Base-by-base conservation (phyloP, 2,113 vertebrate genomes). In the Poecile atricapillus region DNA sequence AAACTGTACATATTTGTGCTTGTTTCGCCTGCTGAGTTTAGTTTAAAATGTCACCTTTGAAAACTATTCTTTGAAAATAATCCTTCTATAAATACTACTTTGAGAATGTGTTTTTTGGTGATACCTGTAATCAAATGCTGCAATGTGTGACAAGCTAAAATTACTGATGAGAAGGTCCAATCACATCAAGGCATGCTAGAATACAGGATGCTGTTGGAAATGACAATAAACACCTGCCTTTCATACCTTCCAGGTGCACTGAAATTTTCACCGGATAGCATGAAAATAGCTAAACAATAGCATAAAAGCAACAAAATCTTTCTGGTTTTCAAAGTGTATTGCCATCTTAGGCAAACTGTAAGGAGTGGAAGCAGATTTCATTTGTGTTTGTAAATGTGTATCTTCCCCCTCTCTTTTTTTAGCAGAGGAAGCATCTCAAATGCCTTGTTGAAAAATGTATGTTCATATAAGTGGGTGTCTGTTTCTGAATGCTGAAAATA, bases 341-440 rank as follows among this genome's bases (percentile, higher is more conserved):
- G 33, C 67, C 22, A 19, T 73, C 59, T 83, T 71, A 56, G 55
- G 43, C 74, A 62, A 83, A 69, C 63, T 83, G 21, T 47, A 35
- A 82, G 79, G 35, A 84, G 31, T 33, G 35, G 46, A 49, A 80
- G 55, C 49, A 91, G 35, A 62, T 73, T 20, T 63, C 33, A 5
- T 79, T 96, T 92, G 52, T 63, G 7, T 85, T 80, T 85, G 84
- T 93, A 91, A 69, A 55, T 80, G 18, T 80, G 18, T 85, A 35
- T 62, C 63, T 10, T 84, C 55, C 33, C 55, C 47, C 43, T 79
- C 27, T 25, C 15, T 28, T 74, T 76, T 86, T 85, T 63, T 65
- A 58, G 33, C 31, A 65, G 52, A 79, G 55, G 33, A 81, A 89
- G 56, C 65, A 78, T 94, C 73, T 92, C 41, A 89, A 81, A 94